These are phyloP conservation scores for Anableps anableps DNA, from an alignment of 2,797 vertebrate genomes.

Conservation along the genomic window DNA sequence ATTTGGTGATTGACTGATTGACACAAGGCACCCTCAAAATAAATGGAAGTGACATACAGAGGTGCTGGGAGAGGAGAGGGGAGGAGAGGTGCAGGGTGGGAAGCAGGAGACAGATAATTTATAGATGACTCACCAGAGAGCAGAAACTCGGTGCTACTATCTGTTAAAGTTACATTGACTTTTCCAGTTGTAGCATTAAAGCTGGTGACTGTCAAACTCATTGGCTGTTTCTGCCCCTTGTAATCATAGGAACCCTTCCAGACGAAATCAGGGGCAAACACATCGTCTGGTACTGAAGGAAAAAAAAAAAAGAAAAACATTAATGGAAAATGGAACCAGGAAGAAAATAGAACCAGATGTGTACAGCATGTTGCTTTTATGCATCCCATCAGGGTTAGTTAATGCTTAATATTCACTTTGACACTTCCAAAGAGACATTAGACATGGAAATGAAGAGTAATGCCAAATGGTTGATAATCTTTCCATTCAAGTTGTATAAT, in stretches of 20 bases:
- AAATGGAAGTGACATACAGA: conserved; percentile 71
- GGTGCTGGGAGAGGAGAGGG: conserved; percentile 52
- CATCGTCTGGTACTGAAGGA: conserved; percentile 90
- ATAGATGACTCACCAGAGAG: conserved; percentile 88
- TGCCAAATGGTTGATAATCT: conserved; percentile 44
- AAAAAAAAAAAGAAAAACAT: background rate
- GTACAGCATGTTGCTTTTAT: background rate
- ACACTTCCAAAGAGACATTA: conserved; percentile 36
- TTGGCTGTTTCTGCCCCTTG: conserved; percentile 93
- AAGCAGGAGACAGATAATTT: conserved; percentile 61
- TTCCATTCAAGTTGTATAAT: conserved; percentile 40
- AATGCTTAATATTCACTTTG: conserved; percentile 12
- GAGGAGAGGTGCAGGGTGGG: conserved; percentile 31
- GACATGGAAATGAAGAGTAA: conserved; percentile 24
- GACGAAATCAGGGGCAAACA: conserved; percentile 94
- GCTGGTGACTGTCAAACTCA: conserved; percentile 91
- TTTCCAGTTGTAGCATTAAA: conserved; percentile 92
- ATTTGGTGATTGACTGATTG: conserved; percentile 74
- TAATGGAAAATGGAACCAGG: background rate
- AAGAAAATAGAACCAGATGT: background rate
- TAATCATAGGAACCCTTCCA: conserved; percentile 98
- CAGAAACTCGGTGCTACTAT: conserved; percentile 90
- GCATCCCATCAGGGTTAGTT: conserved; percentile 16
- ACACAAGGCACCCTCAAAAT: conserved; percentile 64
- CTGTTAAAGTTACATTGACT: conserved; percentile 93